phyloP scores from a whole-genome alignment of 2,888 invertebrate genomes.

The Leucoptera coffeella region DNA sequence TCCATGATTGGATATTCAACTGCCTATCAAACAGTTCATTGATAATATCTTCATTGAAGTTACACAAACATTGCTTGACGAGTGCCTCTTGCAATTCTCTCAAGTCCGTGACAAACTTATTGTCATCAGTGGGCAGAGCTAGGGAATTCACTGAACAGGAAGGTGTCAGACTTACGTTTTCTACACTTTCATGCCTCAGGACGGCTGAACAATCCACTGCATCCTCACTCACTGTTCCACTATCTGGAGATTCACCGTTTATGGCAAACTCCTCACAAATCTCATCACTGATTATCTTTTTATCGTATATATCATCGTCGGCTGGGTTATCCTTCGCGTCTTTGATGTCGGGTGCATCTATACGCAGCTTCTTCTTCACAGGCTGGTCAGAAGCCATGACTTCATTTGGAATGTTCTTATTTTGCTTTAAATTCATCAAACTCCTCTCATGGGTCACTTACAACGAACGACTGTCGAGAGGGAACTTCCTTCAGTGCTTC shows the following conservation, averaged over 20 bases:
- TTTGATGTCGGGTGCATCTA: conserved; percentile 58
- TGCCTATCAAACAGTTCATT: conserved; percentile 65
- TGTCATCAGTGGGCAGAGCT: conserved; percentile 29
- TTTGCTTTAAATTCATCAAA: too few species aligned
- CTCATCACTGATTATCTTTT: conserved; percentile 29
- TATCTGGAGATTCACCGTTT: conserved; percentile 42
- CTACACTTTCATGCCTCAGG: conserved; percentile 23
- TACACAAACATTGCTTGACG: conserved; percentile 73
- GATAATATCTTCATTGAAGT: conserved; percentile 63
- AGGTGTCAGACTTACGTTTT: conserved; percentile 26
- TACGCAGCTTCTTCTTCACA: conserved; percentile 75
- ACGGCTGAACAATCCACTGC: conserved; percentile 43
- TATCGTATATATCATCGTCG: conserved; percentile 32
- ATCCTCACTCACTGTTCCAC: conserved; percentile 45
- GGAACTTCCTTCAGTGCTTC: too few species aligned
- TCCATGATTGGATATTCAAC: conserved; percentile 42
- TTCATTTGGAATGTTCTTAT: too few species aligned
- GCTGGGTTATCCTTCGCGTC: conserved; percentile 45
- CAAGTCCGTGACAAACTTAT: conserved; percentile 41
- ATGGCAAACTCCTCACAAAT: conserved; percentile 32
- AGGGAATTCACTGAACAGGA: conserved; percentile 26
- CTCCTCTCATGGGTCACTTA: too few species aligned
- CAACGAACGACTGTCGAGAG: too few species aligned
- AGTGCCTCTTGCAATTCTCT: conserved; percentile 60
- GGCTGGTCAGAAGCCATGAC: conserved; percentile 76